Conservation (phyloP, 2,797 vertebrate species). For the Siniperca undulata region DNA sequence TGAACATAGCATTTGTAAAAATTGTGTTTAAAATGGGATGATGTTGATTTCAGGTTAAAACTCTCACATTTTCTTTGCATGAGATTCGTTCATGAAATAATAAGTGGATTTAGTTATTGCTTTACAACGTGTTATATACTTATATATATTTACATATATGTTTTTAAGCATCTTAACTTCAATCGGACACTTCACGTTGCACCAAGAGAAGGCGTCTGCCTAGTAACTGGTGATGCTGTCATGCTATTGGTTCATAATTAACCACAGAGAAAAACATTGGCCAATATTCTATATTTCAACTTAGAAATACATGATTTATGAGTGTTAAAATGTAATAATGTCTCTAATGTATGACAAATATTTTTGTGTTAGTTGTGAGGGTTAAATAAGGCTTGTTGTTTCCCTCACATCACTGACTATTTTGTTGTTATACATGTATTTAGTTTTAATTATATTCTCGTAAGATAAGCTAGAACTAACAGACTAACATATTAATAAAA, state of each 20-base stretch:
- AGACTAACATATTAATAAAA: neutral
- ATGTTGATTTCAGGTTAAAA: neutral
- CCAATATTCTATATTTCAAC: neutral
- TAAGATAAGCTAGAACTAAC: neutral
- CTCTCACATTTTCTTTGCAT: neutral
- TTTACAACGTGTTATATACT: neutral
- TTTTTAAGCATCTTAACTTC: neutral
- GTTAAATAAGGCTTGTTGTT: neutral
- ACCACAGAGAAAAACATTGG: neutral
- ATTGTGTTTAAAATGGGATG: neutral
- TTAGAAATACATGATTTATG: neutral
- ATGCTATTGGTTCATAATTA: conserved; percentile 47
- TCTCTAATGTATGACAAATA: neutral
- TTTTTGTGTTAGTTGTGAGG: neutral
- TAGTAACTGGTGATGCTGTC: conserved; percentile 66
- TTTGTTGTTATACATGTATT: neutral
- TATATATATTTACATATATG: neutral
- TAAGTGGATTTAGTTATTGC: neutral
- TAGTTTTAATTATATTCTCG: neutral
- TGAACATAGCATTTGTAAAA: neutral
- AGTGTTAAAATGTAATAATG: neutral
- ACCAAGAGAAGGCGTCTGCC: conserved; percentile 46
- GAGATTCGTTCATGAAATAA: neutral
- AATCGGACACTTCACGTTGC: neutral
- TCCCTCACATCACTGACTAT: neutral